These are phyloP conservation scores for Lipophrys pholis DNA, from an alignment of 2,113 vertebrate species.

Conservation along the genomic window DNA sequence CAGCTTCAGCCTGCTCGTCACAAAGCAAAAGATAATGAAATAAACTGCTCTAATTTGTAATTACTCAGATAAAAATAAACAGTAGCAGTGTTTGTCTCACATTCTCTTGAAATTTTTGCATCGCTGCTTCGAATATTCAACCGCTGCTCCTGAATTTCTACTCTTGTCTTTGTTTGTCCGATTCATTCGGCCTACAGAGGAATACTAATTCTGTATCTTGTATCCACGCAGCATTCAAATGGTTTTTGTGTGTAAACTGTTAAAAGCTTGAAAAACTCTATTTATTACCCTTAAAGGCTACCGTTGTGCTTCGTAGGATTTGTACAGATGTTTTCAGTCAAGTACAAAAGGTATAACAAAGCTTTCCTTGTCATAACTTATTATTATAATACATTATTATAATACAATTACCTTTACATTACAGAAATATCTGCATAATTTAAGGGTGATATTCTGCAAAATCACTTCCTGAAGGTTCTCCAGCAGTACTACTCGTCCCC, in stretches of 20 bases:
- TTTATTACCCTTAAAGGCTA: no score
- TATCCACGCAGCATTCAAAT: neutral
- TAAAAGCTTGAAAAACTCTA: neutral
- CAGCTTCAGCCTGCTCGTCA: slow-evolving; percentile 22
- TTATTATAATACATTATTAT: no score
- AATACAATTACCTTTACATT: no score
- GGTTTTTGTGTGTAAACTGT: neutral
- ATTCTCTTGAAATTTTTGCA: neutral
- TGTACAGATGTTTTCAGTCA: no score
- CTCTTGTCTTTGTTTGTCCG: neutral
- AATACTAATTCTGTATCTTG: neutral
- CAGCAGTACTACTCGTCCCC: no score
- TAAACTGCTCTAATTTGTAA: slow-evolving; percentile 11
- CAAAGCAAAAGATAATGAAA: neutral
- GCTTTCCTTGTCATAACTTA: no score
- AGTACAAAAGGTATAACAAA: no score
- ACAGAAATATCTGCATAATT: no score
- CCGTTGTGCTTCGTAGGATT: no score
- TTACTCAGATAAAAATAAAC: slow-evolving; percentile 31
- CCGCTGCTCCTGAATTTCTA: neutral
- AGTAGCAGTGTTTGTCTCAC: neutral
- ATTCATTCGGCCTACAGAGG: neutral
- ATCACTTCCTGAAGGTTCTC: no score
- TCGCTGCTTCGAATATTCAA: slow-evolving; percentile 4
- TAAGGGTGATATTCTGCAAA: no score